Evolutionary conservation across 2,797 vertebrate genomes (phyloP).

Genomic region (Phrynocephalus guinanensis): DNA sequence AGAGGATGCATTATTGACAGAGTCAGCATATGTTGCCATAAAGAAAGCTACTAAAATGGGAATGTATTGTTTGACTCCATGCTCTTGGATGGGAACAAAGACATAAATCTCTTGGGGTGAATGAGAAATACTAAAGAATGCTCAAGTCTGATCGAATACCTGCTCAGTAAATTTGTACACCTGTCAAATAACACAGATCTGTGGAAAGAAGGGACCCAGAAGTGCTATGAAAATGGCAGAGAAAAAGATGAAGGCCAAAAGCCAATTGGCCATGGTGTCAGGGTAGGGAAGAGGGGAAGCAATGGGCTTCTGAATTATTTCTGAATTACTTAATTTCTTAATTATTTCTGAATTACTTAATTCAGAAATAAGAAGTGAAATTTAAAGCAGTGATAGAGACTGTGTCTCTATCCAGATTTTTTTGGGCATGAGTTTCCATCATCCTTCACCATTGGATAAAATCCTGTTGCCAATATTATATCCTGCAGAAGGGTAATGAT

Average conservation of each 20-base stretch:
- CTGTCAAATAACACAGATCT: slow-evolving; percentile 25
- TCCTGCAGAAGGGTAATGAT: too few species aligned
- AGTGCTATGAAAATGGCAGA: background rate
- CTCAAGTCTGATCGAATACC: slow-evolving; percentile 39
- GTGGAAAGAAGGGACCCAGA: slow-evolving; percentile 29
- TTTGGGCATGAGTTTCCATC: background rate
- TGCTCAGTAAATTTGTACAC: slow-evolving; percentile 58
- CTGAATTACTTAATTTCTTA: too few species aligned
- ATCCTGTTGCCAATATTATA: too few species aligned
- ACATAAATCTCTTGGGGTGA: slow-evolving; percentile 46
- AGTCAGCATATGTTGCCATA: slow-evolving; percentile 51
- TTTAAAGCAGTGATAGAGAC: background rate
- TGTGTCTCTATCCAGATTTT: background rate
- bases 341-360: slow-evolving; percentile 17
- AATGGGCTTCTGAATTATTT: background rate
- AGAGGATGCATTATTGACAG: slow-evolving; percentile 48
- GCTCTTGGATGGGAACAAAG: slow-evolving; percentile 49
- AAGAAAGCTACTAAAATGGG: slow-evolving; percentile 58
- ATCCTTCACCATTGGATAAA: background rate
- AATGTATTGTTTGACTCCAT: slow-evolving; percentile 62
- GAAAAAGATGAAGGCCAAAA: slow-evolving; percentile 9
- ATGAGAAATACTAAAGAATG: slow-evolving; percentile 49
- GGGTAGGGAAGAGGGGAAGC: background rate
- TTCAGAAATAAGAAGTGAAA: background rate
- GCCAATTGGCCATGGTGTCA: slow-evolving; percentile 23